These are phyloP conservation scores for Notodonta ziczac DNA, from an alignment of 2,888 invertebrate genomes.

Conservation along the genomic window DNA sequence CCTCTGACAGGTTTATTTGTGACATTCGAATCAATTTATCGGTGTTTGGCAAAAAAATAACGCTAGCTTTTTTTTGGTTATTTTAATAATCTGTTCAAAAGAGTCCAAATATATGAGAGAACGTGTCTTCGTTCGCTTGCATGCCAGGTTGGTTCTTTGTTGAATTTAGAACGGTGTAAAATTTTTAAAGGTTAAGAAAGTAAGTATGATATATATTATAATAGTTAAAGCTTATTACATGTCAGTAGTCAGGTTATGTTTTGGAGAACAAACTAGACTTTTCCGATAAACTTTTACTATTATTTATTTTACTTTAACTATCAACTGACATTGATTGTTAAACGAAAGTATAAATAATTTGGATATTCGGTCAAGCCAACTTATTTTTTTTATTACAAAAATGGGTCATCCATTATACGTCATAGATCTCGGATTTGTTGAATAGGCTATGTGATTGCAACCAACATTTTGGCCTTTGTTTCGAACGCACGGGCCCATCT, in stretches of 20 bases:
- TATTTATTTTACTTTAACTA: no score
- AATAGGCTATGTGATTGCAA: constrained; percentile 77
- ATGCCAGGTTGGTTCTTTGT: no score
- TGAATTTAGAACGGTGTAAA: no score
- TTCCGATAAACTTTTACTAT: no score
- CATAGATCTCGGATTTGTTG: constrained; percentile 57
- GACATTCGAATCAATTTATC: constrained; percentile 22
- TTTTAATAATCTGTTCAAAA: neutral
- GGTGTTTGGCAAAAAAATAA: constrained; percentile 24
- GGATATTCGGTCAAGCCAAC: no score
- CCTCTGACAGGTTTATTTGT: constrained; percentile 30
- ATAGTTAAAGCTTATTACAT: no score
- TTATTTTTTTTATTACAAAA: constrained; percentile 2
- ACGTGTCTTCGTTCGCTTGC: neutral
- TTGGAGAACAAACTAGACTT: no score
- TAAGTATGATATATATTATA: no score
- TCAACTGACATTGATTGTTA: no score
- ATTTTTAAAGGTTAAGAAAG: no score
- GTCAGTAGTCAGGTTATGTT: no score
- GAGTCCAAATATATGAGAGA: neutral
- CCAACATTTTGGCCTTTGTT: constrained; percentile 78
- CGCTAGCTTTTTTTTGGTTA: neutral
- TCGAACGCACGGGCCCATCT: constrained; percentile 68
- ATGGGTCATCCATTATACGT: constrained; percentile 35
- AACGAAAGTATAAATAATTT: no score